These are phyloP conservation scores for Melopsittacus undulatus DNA, from an alignment of 2,797 vertebrate genomes.

Conservation along the genomic window DNA sequence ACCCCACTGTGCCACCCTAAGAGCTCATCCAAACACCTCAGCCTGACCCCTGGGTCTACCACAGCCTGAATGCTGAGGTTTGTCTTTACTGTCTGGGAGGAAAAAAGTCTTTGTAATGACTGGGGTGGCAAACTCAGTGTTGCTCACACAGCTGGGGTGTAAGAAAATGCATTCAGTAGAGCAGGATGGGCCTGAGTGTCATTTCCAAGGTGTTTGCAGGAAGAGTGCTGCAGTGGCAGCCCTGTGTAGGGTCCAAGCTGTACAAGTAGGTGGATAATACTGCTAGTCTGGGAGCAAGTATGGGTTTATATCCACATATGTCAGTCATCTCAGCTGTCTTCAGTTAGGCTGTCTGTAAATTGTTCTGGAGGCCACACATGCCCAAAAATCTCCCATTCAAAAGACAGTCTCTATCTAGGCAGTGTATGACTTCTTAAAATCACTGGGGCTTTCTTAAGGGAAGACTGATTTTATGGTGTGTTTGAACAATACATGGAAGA, in stretches of 20 bases:
- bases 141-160: not conserved
- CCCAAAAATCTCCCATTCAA: not conserved
- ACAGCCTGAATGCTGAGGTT: rapidly evolving
- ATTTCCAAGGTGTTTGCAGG: not conserved
- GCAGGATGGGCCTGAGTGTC: not conserved
- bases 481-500: not conserved
- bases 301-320: not conserved
- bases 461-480: not conserved
- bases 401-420: not conserved
- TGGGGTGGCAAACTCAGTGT: not conserved
- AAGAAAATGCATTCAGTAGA: rapidly evolving
- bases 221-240: not conserved
- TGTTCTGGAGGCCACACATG: not conserved
- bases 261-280: not conserved
- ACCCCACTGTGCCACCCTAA: not conserved
- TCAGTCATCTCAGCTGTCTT: not conserved
- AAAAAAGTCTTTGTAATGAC: not conserved
- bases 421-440: not conserved
- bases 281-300: not conserved
- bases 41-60: not conserved
- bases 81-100: not conserved
- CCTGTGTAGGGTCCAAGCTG: not conserved
- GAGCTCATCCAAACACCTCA: rapidly evolving
- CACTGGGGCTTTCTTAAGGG: not conserved
- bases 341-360: not conserved